phyloP scores from a whole-genome alignment of 2,113 vertebrate species.

The Struthidea cinerea region DNA sequence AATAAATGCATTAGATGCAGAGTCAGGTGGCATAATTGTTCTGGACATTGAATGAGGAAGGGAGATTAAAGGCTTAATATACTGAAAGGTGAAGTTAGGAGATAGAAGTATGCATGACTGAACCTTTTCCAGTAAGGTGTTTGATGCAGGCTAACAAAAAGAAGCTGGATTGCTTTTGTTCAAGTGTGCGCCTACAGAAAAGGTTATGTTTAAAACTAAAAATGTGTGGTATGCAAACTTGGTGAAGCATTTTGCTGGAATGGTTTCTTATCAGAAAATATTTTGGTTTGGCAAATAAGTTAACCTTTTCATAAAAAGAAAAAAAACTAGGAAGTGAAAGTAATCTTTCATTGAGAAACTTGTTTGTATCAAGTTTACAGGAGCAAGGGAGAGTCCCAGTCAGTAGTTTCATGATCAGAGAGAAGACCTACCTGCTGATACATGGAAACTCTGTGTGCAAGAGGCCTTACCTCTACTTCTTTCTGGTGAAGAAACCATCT shows the following conservation, averaged over 20 bases:
- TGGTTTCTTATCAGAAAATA: not conserved
- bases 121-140: not conserved
- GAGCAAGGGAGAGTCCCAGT: not conserved
- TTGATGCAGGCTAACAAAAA: not conserved
- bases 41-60: not conserved
- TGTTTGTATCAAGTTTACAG: not conserved
- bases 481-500: not conserved
- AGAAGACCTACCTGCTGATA: not conserved
- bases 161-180: not conserved
- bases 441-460: not conserved
- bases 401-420: not conserved
- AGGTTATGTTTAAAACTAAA: not conserved
- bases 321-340: not conserved
- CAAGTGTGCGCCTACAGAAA: not conserved
- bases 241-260: not conserved
- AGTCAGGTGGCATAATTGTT: not conserved
- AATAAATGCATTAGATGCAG: not conserved
- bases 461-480: not conserved
- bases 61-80: not conserved
- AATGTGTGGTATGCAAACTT: not conserved
- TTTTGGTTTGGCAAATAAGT: not conserved
- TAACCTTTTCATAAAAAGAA: not conserved
- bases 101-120: not conserved
- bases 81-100: not conserved
- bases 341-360: not conserved